A percentile compares a stretch with the other conserved stretches of the same genome.
Evolutionary conservation across 2,797 vertebrate genomes (phyloP).

Genomic region (Eulemur rubriventer): DNA sequence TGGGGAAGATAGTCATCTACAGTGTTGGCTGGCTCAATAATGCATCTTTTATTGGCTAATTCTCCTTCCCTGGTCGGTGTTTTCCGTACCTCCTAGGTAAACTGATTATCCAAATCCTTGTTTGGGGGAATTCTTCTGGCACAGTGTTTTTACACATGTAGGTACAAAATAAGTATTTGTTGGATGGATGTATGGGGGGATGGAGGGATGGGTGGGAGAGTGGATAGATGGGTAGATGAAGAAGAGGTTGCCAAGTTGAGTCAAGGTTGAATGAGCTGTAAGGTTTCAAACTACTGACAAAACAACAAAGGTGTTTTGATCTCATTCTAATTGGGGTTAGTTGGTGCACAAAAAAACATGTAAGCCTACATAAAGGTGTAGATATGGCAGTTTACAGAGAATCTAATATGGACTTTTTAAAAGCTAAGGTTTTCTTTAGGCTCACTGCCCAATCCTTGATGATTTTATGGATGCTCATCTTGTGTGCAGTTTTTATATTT

Average conservation of each 20-base stretch:
- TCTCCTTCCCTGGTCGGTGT: neutral
- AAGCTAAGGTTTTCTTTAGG: constrained; percentile 22
- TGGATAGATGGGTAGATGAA: neutral
- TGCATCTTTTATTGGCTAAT: neutral
- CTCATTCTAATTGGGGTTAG: neutral
- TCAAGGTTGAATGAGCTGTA: neutral
- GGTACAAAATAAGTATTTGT: neutral
- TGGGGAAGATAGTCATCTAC: neutral
- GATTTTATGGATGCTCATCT: neutral
- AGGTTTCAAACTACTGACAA: neutral
- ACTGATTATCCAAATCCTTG: neutral
- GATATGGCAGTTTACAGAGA: neutral
- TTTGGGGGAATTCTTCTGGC: neutral
- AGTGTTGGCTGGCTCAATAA: neutral
- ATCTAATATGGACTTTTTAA: neutral
- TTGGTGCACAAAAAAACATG: neutral
- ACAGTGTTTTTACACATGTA: neutral
- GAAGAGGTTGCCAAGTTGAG: neutral
- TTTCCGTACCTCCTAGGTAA: neutral
- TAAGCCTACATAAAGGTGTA: neutral
- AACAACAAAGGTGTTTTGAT: neutral
- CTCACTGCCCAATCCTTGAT: neutral
- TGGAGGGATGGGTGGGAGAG: neutral
- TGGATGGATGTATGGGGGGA: neutral
- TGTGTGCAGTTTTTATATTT: neutral